Percentiles rank a stretch among this genome's conserved stretches.
phyloP scores from a whole-genome alignment of 2,113 vertebrate species.

The Mionectes macconnelli region DNA sequence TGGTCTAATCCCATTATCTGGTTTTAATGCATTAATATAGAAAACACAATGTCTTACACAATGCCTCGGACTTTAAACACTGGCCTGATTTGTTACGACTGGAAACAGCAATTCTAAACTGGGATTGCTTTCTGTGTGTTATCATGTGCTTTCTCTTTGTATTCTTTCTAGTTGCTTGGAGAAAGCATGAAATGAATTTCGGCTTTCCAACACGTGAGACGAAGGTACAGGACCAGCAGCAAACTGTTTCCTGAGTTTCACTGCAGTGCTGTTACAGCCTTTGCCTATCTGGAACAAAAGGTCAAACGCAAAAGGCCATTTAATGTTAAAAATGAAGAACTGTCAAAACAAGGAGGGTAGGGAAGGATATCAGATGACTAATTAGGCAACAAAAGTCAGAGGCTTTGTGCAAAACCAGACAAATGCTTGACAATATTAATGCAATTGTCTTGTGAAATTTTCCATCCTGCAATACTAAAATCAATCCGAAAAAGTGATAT shows the following conservation, averaged over 20 bases:
- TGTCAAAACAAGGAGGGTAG: not conserved
- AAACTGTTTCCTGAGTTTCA: not conserved
- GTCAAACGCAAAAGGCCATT: not conserved
- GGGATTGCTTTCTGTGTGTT: not conserved
- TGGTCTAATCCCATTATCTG: not conserved
- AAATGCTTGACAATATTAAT: not conserved
- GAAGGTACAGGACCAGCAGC: not conserved
- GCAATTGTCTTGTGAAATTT: not conserved
- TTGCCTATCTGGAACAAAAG: not conserved
- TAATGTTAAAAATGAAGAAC: not conserved
- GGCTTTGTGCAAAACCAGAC: not conserved
- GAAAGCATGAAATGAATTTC: not conserved
- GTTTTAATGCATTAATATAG: not conserved
- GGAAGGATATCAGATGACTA: not conserved
- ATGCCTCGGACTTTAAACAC: rapidly evolving
- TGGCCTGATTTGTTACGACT: not conserved
- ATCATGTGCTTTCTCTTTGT: not conserved
- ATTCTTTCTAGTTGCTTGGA: not conserved
- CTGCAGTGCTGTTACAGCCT: not conserved
- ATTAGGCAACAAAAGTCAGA: constrained; percentile 6
- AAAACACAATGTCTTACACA: not conserved
- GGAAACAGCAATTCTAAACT: not conserved
- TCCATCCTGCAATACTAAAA: not conserved
- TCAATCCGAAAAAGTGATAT: not conserved
- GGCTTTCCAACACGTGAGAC: rapidly evolving